Base-by-base conservation (phyloP, 2,797 vertebrate species). In the Oreochromis grahami region DNA sequence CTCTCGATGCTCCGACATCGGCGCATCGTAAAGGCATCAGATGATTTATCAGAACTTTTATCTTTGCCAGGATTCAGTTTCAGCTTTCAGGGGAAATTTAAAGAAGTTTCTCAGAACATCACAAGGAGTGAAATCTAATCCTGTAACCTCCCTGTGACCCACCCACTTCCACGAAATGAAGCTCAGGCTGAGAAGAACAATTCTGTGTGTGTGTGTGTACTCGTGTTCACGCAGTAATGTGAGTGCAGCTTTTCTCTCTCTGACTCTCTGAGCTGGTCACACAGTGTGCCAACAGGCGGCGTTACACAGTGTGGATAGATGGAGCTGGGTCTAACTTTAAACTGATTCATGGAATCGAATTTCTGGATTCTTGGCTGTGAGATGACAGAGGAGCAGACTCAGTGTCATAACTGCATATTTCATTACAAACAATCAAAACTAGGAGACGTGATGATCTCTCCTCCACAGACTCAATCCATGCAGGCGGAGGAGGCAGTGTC, bases 1-100 rank as follows among this genome's bases (percentile, higher is more conserved):
- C 5, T 24, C 12, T 0, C n/a, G 3, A 14, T 5, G 19, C 34
- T 60, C 60, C 19, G 6, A 60, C 17, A 34, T 0, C 17, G 1
- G 17, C 9, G 17, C 29, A 7, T 60, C 32, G 4, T 32, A 29
- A 56, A 56, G 53, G 24, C 55, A 17, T 58, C 26, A 10, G 3
- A 58, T 17, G 26, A 58, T 32, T 58, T 58, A 58, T 58, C 14
- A 17, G 55, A 58, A 32, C 26, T 32, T 12, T 36, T 38, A 9
- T 38, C 3, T 38, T 63, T 19, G 32, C 32, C 7, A 24, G 0
- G 34, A 68, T 1, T 41, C 5, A 24, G 63, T 24, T 4, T 68
- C 63, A 68, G 36, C 63, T 21, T 68, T 41, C 63, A 68, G 36
- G 34, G 12, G 8, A 13, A 38, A 63, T 0, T 3, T 21, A 1